Conservation (phyloP, 2,888 invertebrate species). For the Acronicta alni region DNA sequence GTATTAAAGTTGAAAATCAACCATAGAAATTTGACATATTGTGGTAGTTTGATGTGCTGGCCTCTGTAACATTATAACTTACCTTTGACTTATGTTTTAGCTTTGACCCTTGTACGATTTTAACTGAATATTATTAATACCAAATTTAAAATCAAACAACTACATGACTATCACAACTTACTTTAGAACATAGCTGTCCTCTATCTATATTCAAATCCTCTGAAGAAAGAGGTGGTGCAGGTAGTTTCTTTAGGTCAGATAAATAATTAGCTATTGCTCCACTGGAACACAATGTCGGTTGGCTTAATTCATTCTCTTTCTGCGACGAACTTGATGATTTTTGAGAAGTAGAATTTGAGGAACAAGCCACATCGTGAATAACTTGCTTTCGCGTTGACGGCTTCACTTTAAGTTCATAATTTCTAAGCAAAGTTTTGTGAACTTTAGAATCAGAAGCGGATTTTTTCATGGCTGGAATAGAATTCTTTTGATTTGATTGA, state of each 20-base stretch:
- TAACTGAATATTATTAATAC: neutral
- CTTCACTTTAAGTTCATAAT: constrained; percentile 72
- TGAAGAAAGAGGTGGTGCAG: constrained; percentile 57
- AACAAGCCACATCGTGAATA: constrained; percentile 65
- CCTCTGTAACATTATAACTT: too few species aligned
- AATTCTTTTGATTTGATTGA: constrained; percentile 10
- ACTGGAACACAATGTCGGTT: constrained; percentile 80
- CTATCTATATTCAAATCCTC: constrained; percentile 70
- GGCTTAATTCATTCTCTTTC: constrained; percentile 67
- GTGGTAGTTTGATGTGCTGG: too few species aligned
- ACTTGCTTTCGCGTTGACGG: constrained; percentile 59
- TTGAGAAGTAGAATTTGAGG: constrained; percentile 48
- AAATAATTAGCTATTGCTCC: constrained; percentile 78
- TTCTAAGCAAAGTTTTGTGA: constrained; percentile 80
- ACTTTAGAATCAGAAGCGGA: constrained; percentile 75
- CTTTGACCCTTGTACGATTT: too few species aligned
- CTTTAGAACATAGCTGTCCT: constrained; percentile 69
- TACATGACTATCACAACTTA: constrained; percentile 56
- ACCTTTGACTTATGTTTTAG: too few species aligned
- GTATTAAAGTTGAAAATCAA: too few species aligned
- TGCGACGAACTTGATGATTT: constrained; percentile 48
- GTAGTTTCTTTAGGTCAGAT: constrained; percentile 67
- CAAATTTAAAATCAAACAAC: neutral
- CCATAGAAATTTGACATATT: too few species aligned
- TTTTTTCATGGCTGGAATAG: constrained; percentile 68